phyloP scores from a whole-genome alignment of 2,888 invertebrate species.

The Osmoderma eremita region DNA sequence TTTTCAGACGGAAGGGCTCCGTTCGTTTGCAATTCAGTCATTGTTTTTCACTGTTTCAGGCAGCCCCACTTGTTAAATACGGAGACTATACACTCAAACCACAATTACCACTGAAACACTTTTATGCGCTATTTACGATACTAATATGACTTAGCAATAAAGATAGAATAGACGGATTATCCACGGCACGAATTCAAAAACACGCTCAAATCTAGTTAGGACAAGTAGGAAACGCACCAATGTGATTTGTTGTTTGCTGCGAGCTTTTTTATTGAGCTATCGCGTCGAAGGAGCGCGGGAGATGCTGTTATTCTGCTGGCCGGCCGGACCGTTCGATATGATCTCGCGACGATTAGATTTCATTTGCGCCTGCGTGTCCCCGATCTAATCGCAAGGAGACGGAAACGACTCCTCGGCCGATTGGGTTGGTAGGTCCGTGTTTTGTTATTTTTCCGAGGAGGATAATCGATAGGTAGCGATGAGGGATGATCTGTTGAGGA shows the following conservation, averaged over 20 bases:
- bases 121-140: not conserved
- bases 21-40: constrained; percentile 53
- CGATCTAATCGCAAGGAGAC: constrained; percentile 17
- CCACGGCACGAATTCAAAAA: not conserved
- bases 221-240: constrained; percentile 24
- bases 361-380: constrained; percentile 8
- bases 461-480: too few relatives aligned
- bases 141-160: not conserved
- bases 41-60: constrained; percentile 35
- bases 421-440: too few relatives aligned
- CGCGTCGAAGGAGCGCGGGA: constrained; percentile 40
- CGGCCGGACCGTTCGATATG: constrained; percentile 45
- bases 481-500: too few relatives aligned
- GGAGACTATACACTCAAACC: constrained; percentile 11
- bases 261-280: constrained; percentile 8
- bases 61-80: constrained; percentile 18
- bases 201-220: too few relatives aligned
- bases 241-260: too few relatives aligned
- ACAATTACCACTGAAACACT: constrained; percentile 18
- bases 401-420: not conserved
- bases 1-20: constrained; percentile 49
- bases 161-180: constrained; percentile 14
- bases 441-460: too few relatives aligned
- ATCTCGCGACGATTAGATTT: constrained; percentile 39
- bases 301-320: constrained; percentile 42